Evolutionary conservation across 2,797 vertebrate genomes (phyloP).

Genomic region (Phrynocephalus forsythii): DNA sequence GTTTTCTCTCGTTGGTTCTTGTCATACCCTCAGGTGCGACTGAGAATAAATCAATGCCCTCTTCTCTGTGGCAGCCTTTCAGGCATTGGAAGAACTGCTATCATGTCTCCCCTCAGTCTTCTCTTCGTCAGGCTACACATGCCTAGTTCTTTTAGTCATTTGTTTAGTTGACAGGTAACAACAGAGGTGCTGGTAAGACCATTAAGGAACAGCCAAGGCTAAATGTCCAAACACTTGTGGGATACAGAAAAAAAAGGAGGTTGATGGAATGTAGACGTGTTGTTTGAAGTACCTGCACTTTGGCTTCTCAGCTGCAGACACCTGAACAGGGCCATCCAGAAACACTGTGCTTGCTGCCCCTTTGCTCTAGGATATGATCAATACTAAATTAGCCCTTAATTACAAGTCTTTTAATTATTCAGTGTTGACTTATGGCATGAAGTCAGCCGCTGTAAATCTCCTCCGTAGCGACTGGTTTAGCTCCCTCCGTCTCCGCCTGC

Average conservation of each 20-base stretch:
- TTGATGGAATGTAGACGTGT: conserved; percentile 46
- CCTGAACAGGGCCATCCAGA: conserved; percentile 6
- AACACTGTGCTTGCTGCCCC: conserved; percentile 32
- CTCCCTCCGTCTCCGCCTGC: conserved; percentile 40
- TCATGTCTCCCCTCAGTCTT: too few relatives aligned
- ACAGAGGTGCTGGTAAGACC: too few relatives aligned
- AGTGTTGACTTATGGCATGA: conserved; percentile 75
- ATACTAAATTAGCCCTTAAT: conserved; percentile 81
- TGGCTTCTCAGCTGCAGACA: conserved; percentile 41
- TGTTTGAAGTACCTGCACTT: conserved; percentile 46
- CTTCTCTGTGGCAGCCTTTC: too few relatives aligned
- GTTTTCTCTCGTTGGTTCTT: too few relatives aligned
- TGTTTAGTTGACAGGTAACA: too few relatives aligned
- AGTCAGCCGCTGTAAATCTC: conserved; percentile 71
- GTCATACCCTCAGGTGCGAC: too few relatives aligned
- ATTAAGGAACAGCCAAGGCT: too few relatives aligned
- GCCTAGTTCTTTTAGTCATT: too few relatives aligned
- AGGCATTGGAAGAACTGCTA: too few relatives aligned
- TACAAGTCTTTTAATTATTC: conserved; percentile 84
- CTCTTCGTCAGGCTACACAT: too few relatives aligned
- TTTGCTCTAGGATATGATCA: conserved; percentile 77
- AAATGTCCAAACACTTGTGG: conserved; percentile 46
- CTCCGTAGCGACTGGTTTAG: conserved; percentile 53
- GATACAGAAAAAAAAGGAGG: conserved; percentile 35
- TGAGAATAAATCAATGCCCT: too few relatives aligned